Base-by-base conservation (phyloP, 2,113 vertebrate species). In the Opisthocomus hoazin region DNA sequence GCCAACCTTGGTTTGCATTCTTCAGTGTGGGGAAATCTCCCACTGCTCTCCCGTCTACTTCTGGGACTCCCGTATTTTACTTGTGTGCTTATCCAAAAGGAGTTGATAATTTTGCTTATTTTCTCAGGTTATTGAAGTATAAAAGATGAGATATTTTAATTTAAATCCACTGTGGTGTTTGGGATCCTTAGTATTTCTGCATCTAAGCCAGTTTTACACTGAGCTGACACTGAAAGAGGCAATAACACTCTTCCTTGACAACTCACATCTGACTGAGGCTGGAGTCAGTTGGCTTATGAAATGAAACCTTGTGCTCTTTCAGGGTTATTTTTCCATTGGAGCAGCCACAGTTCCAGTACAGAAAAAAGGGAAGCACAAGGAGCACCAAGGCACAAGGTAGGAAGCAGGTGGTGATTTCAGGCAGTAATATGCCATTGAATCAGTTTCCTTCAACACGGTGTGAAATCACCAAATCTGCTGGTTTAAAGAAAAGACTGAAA, bases 261-360 rank as follows among this genome's bases (percentile, higher is more conserved):
- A 8, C 34, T 43, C 5, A 14, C 0, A 9, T 34, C 21, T 37
- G 56, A 48, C 20, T 20, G 21, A 61, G 41, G 30, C 24, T 34
- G 30, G 8, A 84, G 30, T 9, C 34, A 37, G 9, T 6, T 51
- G 15, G 14, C 26, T 85, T 48, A 26, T 36, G n/a, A n/a, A 36
- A 58, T 21, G 4, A 87, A 75, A 75, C 1, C 1, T 14, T 41
- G 4, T 9, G 26, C 43, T 74, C 10, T 90, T 76, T 68, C 21
- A 36, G 53, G 9, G 13, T 37, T 81, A 20, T 46, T 87, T 75
- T 95, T 45, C 65, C 27, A 43, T 46, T 46, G 18, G 43, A 78
- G 69, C 45, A 73, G 12, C 32, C 66, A 32, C 9, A 1, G 26
- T 39, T 60, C 4, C 6, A 19, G 9, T 2, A 43, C 0, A 1